These are phyloP conservation scores for Diplazon laetatorius DNA, from an alignment of 2,888 invertebrate species.

Conservation along the genomic window DNA sequence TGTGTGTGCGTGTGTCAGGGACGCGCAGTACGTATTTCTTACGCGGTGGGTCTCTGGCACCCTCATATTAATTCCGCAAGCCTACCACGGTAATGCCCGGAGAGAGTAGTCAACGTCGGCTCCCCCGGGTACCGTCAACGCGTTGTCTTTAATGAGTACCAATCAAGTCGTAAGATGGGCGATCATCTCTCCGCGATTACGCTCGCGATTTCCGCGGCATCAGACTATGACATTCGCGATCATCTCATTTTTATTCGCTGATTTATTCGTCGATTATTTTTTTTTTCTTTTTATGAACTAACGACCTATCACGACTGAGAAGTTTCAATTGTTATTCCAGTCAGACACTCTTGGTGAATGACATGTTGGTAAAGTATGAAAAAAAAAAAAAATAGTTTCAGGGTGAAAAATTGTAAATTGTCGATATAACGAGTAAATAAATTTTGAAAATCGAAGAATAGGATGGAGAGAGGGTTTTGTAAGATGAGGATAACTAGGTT, in stretches of 20 bases:
- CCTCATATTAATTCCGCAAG: conserved; percentile 79
- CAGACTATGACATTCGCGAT: not conserved
- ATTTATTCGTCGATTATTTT: conserved; percentile 1
- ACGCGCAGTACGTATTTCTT: conserved; percentile 28
- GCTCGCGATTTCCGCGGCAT: conserved; percentile 34
- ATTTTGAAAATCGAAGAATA: too few species aligned
- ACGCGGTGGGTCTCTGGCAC: conserved; percentile 40
- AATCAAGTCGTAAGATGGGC: conserved; percentile 80
- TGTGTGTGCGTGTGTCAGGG: conserved; percentile 2
- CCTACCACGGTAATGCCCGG: conserved; percentile 76
- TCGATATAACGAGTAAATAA: too few species aligned
- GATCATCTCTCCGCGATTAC: conserved; percentile 80
- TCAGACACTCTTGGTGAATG: not conserved
- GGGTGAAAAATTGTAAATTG: too few species aligned
- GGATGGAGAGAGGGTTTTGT: too few species aligned
- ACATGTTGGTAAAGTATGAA: not conserved
- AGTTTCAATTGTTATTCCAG: not conserved
- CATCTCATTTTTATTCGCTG: conserved; percentile 1
- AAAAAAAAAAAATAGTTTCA: too few species aligned
- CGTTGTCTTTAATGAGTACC: conserved; percentile 81
- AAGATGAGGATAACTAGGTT: too few species aligned
- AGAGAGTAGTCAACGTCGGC: conserved; percentile 37
- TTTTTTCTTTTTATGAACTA: not conserved
- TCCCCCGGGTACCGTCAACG: conserved; percentile 80
- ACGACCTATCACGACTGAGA: not conserved